Evolutionary conservation across 2,888 invertebrate species (phyloP).

Genomic region (Trypoxylon attenuatum): DNA sequence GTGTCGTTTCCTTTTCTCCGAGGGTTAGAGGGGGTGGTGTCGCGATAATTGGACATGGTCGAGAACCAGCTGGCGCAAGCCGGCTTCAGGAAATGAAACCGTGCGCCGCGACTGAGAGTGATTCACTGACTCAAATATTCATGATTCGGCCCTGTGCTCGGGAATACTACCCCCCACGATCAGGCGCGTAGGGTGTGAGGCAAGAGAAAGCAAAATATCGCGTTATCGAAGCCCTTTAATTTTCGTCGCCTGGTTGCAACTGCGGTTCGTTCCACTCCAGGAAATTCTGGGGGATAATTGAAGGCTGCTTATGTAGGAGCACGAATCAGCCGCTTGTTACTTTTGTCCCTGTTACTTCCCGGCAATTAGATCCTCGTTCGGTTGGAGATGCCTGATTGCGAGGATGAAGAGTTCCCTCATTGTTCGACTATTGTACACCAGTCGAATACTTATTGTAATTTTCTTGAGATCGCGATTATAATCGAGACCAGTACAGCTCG

Average conservation of each 20-base stretch:
- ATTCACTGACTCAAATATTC: constrained; percentile 57
- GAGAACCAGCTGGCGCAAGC: constrained; percentile 66
- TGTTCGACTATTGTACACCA: no score
- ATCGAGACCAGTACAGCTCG: no score
- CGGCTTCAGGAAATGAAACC: constrained; percentile 66
- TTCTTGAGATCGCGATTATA: no score
- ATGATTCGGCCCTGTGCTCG: constrained; percentile 16
- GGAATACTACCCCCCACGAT: neutral
- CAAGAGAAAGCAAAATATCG: constrained; percentile 2
- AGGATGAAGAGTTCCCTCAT: no score
- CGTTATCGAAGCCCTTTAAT: constrained; percentile 36
- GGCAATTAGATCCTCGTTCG: no score
- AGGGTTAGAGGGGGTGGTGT: constrained; percentile 10
- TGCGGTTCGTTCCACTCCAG: constrained; percentile 29
- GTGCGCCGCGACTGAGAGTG: constrained; percentile 50
- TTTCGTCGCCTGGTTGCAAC: constrained; percentile 20
- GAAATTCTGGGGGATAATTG: constrained; percentile 31
- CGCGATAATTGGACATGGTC: constrained; percentile 45
- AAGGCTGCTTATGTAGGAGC: constrained; percentile 4
- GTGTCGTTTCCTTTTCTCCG: constrained; percentile 13
- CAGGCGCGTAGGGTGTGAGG: neutral
- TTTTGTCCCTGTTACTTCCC: neutral
- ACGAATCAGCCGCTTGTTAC: neutral
- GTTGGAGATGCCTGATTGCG: no score
- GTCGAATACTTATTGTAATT: no score